Base-by-base conservation (phyloP, 2,113 vertebrate genomes). In the Nettapus auritus region DNA sequence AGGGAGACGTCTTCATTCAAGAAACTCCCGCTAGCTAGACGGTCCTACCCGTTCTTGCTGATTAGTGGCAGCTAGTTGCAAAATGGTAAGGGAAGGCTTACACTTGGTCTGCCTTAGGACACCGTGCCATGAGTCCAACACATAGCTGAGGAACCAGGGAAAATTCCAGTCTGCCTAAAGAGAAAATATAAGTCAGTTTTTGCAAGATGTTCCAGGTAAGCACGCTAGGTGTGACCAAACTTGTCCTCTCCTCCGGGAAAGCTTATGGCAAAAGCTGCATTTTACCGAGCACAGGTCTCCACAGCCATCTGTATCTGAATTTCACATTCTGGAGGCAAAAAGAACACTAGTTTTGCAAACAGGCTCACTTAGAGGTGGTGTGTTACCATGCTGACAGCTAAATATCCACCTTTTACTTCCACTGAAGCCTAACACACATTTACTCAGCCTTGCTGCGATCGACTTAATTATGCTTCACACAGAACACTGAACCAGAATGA, bases 401-500 rank as follows among this genome's bases (percentile, higher is more conserved):
- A 26, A 34, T 0, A 64, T 12, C 33, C 2, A 6, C 26, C 55
- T 17, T 13, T 14, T 2, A 1, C 40, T 33, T 5, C 9, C 31
- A 10, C 23, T 9, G 21, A 17, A 3, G 22, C 4, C 18, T 6
- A 26, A 8, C 5, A 6, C 1, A 21, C 48, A 0, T 2, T 11
- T n/a, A 2, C 40, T 33, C 48, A 19, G 57, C 40, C 52, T 21
- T 2, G 12, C 71, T 15, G 34, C 7, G 11, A 4, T 5, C 3
- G 2, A 6, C 31, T 25, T 3, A 5, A 20, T 15, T 9, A 13
- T 4, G 4, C 44, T 20, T 31, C 44, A 10, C 55, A 31, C 70
- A 9, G 2, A 53, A 36, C 1, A 20, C 2, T 21, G n/a, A 6
- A 5, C 19, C 62, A 20, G 44, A 16, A 10, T 1, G 2, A 4